These are phyloP conservation scores for Oenanthe melanoleuca DNA, from an alignment of 2,113 vertebrate species.

Conservation along the genomic window DNA sequence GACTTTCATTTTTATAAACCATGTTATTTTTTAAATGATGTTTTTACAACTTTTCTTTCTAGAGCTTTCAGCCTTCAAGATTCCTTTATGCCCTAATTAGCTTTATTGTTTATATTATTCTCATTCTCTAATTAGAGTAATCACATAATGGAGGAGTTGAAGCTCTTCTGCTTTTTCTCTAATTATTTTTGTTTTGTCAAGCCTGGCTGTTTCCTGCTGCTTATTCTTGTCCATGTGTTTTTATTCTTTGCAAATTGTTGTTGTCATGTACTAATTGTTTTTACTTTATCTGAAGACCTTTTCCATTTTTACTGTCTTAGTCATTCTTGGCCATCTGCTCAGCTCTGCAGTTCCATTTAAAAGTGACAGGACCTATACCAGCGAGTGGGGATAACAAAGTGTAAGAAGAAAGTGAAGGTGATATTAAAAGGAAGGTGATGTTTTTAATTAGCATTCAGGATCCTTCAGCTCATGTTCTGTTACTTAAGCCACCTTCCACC, in stretches of 20 bases:
- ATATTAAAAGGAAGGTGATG: neutral
- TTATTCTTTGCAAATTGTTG: conserved; percentile 2
- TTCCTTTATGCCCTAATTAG: conserved; percentile 30
- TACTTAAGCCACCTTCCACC: neutral
- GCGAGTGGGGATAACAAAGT: neutral
- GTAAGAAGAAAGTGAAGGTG: neutral
- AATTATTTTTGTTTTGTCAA: conserved; percentile 51
- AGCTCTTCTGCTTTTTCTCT: conserved; percentile 24
- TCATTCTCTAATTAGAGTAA: conserved; percentile 46
- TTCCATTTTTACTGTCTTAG: neutral
- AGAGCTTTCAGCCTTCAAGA: conserved; percentile 3
- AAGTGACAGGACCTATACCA: neutral
- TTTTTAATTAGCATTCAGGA: neutral
- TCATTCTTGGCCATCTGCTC: neutral
- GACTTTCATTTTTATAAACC: neutral
- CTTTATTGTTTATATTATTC: conserved; percentile 34
- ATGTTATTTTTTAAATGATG: neutral
- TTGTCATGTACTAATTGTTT: conserved; percentile 24
- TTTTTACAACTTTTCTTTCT: neutral
- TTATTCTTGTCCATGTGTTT: neutral
- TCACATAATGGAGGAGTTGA: neutral
- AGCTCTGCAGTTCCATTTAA: neutral
- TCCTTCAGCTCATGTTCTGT: neutral
- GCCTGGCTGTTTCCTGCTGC: conserved; percentile 1
- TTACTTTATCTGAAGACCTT: conserved; percentile 4